Evolutionary conservation across 2,888 invertebrate genomes (phyloP).

Genomic region (Byasa hedistus): DNA sequence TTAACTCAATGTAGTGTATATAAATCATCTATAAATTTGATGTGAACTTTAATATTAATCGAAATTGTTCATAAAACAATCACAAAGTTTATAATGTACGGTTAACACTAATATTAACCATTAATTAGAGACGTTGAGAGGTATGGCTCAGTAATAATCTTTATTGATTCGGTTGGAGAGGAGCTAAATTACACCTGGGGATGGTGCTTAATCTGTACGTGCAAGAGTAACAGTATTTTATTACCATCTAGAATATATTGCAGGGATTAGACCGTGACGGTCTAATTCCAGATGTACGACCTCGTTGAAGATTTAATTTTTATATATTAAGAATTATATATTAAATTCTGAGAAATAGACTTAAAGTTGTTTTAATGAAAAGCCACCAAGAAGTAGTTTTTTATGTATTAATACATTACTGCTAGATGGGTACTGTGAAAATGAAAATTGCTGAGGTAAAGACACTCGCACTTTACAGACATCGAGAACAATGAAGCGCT

Average conservation of each 20-base stretch:
- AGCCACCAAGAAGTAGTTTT: too few species aligned
- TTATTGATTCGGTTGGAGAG: slow-evolving; percentile 19
- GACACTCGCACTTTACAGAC: too few species aligned
- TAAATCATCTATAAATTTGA: background rate
- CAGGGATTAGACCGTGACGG: background rate
- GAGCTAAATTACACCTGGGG: slow-evolving; percentile 16
- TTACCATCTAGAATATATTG: background rate
- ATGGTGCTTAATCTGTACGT: slow-evolving; percentile 16
- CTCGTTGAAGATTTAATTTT: too few species aligned
- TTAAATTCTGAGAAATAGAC: too few species aligned
- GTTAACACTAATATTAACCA: background rate
- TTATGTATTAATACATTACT: too few species aligned
- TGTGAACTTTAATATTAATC: background rate
- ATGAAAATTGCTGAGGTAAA: too few species aligned
- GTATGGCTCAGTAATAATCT: slow-evolving; percentile 20
- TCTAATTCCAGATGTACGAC: too few species aligned
- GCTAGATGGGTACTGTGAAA: too few species aligned
- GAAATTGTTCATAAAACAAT: slow-evolving; percentile 3
- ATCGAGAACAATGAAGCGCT: too few species aligned
- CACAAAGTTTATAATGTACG: background rate
- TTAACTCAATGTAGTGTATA: background rate
- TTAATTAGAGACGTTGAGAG: slow-evolving; percentile 16
- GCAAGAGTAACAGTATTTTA: slow-evolving; percentile 2
- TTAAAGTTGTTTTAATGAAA: too few species aligned
- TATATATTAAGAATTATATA: too few species aligned